These are phyloP conservation scores for Tryphoninae sp. DNA, from an alignment of 2,888 invertebrate species.

Conservation along the genomic window DNA sequence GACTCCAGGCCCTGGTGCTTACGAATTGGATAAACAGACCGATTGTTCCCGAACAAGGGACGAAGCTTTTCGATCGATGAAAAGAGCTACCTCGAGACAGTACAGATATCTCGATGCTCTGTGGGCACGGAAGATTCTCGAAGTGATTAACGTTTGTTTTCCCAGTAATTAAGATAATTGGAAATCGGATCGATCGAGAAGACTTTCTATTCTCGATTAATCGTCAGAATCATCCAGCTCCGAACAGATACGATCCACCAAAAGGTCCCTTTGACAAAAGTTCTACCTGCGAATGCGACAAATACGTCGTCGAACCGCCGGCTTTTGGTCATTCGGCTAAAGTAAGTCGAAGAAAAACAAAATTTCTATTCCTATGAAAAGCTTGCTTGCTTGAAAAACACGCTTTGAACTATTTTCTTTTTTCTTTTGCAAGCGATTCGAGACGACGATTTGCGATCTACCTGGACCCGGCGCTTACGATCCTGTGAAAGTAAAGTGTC, in stretches of 20 bases:
- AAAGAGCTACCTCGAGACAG: slow-evolving; percentile 63
- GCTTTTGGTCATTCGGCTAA: slow-evolving; percentile 56
- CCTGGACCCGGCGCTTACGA: slow-evolving; percentile 60
- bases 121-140: slow-evolving; percentile 64
- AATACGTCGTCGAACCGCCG: slow-evolving; percentile 50
- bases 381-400: too few species aligned
- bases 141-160: slow-evolving; percentile 58
- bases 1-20: slow-evolving; percentile 68
- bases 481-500: slow-evolving; percentile 34
- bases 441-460: slow-evolving; percentile 14
- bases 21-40: slow-evolving; percentile 64
- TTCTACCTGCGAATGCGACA: slow-evolving; percentile 64
- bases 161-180: slow-evolving; percentile 1
- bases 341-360: slow-evolving; percentile 29
- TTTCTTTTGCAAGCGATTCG: slow-evolving; percentile 55
- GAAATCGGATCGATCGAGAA: not conserved
- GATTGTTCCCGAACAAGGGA: slow-evolving; percentile 53
- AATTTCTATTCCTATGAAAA: not conserved
- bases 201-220: slow-evolving; percentile 6
- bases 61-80: slow-evolving; percentile 67
- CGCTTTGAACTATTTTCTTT: not conserved
- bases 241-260: slow-evolving; percentile 65
- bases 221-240: slow-evolving; percentile 68
- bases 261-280: slow-evolving; percentile 67
- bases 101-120: slow-evolving; percentile 68